Evolutionary conservation across 2,888 invertebrate species (phyloP).

Genomic region (Galeruca laticollis): DNA sequence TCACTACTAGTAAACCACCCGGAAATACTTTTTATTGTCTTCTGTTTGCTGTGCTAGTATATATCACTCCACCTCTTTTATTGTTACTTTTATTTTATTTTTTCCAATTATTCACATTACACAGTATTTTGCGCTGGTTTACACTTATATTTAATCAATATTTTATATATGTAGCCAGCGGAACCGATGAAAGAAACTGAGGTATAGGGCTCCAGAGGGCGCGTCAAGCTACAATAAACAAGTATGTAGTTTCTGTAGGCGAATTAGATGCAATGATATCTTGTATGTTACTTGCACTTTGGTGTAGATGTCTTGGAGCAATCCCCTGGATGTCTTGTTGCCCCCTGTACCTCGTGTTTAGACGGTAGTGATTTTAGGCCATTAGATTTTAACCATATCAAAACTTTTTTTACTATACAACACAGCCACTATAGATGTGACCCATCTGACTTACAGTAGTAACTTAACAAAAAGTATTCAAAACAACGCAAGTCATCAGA

Average conservation of each 20-base stretch:
- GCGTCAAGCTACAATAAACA: conserved; percentile 72
- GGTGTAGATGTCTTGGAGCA: conserved; percentile 65
- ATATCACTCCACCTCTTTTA: conserved; percentile 38
- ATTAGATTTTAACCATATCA: conserved; percentile 34
- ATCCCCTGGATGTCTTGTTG: conserved; percentile 61
- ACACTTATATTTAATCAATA: conserved; percentile 47
- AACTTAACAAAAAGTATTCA: conserved; percentile 34
- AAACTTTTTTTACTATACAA: conserved; percentile 57
- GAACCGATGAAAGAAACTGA: conserved; percentile 82
- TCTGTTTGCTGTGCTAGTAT: conserved; percentile 31
- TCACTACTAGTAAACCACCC: conserved; percentile 45
- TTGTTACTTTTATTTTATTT: conserved; percentile 26
- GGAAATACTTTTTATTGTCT: conserved; percentile 16
- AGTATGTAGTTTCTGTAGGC: conserved; percentile 72
- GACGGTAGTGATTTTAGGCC: conserved; percentile 46
- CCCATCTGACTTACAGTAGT: conserved; percentile 31
- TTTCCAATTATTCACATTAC: conserved; percentile 8
- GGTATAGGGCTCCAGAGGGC: conserved; percentile 74
- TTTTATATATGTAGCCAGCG: conserved; percentile 76
- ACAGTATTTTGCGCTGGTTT: conserved; percentile 19
- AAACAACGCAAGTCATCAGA: conserved; percentile 6
- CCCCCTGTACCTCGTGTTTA: conserved; percentile 58
- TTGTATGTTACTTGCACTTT: conserved; percentile 64
- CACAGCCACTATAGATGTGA: conserved; percentile 61
- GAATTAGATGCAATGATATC: conserved; percentile 64